Conservation (phyloP, 2,113 vertebrate species). For the Todiramphus saurophagus region DNA sequence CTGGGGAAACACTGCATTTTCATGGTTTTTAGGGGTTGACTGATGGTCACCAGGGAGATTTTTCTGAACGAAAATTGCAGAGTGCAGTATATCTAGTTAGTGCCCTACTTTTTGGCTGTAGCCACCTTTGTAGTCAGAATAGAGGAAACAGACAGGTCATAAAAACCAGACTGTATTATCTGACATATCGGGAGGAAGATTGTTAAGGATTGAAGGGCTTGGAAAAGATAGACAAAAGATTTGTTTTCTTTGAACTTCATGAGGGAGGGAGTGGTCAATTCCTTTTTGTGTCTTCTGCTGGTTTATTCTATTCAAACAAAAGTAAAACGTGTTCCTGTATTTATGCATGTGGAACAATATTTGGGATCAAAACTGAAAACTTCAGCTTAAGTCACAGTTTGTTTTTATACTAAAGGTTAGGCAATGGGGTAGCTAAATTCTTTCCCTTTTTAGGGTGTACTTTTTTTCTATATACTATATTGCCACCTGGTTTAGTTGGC, state of each 20-base stretch:
- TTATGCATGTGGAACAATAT: not conserved
- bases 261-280: not conserved
- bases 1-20: not conserved
- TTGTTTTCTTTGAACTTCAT: not conserved
- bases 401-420: not conserved
- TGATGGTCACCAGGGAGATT: not conserved
- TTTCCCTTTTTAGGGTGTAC: not conserved
- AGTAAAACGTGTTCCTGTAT: not conserved
- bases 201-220: not conserved
- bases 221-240: not conserved
- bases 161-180: not conserved
- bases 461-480: not conserved
- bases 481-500: not conserved
- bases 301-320: not conserved
- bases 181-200: not conserved
- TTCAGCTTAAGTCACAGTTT: not conserved
- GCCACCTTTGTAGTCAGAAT: not conserved
- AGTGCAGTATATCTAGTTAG: not conserved
- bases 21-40: not conserved
- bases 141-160: not conserved
- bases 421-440: not conserved
- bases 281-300: not conserved
- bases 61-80: not conserved
- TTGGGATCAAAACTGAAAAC: not conserved
- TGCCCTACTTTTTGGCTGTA: not conserved